phyloP scores from a whole-genome alignment of 1,140 invertebrate genomes.

The Atta texana region DNA sequence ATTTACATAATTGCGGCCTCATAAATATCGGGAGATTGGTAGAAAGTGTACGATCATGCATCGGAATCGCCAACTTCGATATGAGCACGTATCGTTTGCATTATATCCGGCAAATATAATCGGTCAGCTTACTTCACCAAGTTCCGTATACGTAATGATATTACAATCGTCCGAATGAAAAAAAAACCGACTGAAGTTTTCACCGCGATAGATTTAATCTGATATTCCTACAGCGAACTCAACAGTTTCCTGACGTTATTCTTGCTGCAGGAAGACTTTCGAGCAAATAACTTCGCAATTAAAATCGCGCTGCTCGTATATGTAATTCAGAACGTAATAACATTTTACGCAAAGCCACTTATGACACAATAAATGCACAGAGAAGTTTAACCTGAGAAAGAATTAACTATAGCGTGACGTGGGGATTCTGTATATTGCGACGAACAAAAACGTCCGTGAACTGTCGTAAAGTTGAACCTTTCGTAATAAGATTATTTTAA shows the following conservation, averaged over 20 bases:
- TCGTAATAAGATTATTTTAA: neutral
- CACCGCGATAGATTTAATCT: slow-evolving; percentile 34
- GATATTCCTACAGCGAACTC: slow-evolving; percentile 29
- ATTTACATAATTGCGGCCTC: slow-evolving; percentile 63
- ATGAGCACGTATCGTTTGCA: slow-evolving; percentile 58
- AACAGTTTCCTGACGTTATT: slow-evolving; percentile 59
- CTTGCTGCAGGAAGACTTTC: slow-evolving; percentile 40
- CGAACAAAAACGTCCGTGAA: neutral
- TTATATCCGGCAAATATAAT: slow-evolving; percentile 63
- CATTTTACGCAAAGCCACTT: slow-evolving; percentile 47
- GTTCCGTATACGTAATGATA: slow-evolving; percentile 71
- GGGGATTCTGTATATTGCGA: neutral
- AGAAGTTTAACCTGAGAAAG: slow-evolving; percentile 29
- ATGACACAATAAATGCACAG: slow-evolving; percentile 45
- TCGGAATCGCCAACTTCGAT: slow-evolving; percentile 20
- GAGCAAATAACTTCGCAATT: slow-evolving; percentile 40
- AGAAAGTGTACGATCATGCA: slow-evolving; percentile 59
- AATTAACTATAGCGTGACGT: slow-evolving; percentile 1
- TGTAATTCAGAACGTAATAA: slow-evolving; percentile 29
- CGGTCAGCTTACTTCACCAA: slow-evolving; percentile 31
- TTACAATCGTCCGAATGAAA: slow-evolving; percentile 25
- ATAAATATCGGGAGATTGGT: slow-evolving; percentile 48
- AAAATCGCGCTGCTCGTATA: neutral
- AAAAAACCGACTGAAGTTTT: slow-evolving; percentile 52
- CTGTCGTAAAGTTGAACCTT: neutral